These are phyloP conservation scores for Dromius quadrimaculatus DNA, from an alignment of 2,888 invertebrate genomes.

Conservation along the genomic window DNA sequence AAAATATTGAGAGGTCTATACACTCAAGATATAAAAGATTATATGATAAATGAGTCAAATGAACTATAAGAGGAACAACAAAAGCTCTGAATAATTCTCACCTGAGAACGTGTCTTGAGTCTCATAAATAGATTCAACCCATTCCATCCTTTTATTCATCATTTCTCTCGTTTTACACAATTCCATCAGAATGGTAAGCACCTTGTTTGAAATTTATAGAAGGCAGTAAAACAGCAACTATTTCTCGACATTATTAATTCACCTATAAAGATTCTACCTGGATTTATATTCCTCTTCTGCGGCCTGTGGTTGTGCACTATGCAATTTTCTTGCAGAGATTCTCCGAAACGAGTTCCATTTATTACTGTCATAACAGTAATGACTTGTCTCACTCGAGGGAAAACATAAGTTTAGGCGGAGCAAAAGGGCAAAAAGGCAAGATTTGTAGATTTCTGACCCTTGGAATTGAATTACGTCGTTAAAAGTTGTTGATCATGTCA, in stretches of 20 bases:
- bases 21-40: no score
- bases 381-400: slow-evolving; percentile 37
- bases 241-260: slow-evolving; percentile 26
- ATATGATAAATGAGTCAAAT: no score
- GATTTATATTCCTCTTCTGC: slow-evolving; percentile 21
- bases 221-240: slow-evolving; percentile 23
- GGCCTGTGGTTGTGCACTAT: slow-evolving; percentile 26
- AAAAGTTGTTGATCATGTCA: slow-evolving; percentile 39
- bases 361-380: slow-evolving; percentile 49
- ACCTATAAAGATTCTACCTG: slow-evolving; percentile 11
- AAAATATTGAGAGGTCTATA: no score
- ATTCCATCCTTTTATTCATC: no score
- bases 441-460: not conserved
- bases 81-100: no score
- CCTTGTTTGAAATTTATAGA: slow-evolving; percentile 36
- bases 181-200: slow-evolving; percentile 26
- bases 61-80: no score
- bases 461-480: slow-evolving; percentile 12
- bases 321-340: slow-evolving; percentile 36
- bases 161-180: slow-evolving; percentile 10
- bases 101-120: no score
- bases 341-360: slow-evolving; percentile 33
- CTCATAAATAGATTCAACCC: no score
- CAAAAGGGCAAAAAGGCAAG: slow-evolving; percentile 1
- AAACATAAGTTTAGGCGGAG: slow-evolving; percentile 16